Percentiles rank a stretch among this genome's conserved stretches.
These are phyloP conservation scores for Hormaphis cornu DNA, from an alignment of 1,140 invertebrate species.

Conservation along the genomic window DNA sequence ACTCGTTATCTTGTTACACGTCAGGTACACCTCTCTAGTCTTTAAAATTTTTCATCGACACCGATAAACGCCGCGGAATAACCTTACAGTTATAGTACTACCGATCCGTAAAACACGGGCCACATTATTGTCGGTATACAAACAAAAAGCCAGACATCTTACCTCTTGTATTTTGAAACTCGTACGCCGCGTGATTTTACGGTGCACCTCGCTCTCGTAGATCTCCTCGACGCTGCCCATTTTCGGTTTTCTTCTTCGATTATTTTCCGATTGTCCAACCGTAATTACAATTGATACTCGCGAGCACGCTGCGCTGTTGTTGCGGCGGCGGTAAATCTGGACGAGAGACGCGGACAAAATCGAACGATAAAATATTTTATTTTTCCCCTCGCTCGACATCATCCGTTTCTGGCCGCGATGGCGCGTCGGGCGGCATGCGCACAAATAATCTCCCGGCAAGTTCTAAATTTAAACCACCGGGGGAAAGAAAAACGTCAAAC, in stretches of 20 bases:
- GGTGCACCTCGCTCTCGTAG: conserved; percentile 37
- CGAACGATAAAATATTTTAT: neutral
- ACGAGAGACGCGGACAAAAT: conserved; percentile 4
- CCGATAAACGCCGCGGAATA: too few species aligned
- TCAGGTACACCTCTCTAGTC: too few species aligned
- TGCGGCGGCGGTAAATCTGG: neutral
- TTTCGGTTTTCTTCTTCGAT: neutral
- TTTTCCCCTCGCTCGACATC: neutral
- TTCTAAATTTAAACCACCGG: neutral
- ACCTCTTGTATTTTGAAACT: conserved; percentile 39
- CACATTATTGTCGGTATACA: too few species aligned
- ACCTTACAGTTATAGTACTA: too few species aligned
- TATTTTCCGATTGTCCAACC: too few species aligned
- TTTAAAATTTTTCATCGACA: too few species aligned
- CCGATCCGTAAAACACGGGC: too few species aligned
- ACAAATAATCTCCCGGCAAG: neutral
- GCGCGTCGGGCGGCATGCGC: conserved; percentile 7
- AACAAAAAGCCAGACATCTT: too few species aligned
- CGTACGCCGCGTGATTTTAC: conserved; percentile 36
- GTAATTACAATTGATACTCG: too few species aligned
- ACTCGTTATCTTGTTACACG: too few species aligned
- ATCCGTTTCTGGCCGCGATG: neutral
- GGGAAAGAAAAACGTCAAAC: neutral
- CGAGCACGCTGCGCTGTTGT: neutral
- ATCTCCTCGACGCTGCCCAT: conserved; percentile 38